These are phyloP conservation scores for Tachyglossus aculeatus DNA, from an alignment of 2,797 vertebrate species.

Conservation along the genomic window DNA sequence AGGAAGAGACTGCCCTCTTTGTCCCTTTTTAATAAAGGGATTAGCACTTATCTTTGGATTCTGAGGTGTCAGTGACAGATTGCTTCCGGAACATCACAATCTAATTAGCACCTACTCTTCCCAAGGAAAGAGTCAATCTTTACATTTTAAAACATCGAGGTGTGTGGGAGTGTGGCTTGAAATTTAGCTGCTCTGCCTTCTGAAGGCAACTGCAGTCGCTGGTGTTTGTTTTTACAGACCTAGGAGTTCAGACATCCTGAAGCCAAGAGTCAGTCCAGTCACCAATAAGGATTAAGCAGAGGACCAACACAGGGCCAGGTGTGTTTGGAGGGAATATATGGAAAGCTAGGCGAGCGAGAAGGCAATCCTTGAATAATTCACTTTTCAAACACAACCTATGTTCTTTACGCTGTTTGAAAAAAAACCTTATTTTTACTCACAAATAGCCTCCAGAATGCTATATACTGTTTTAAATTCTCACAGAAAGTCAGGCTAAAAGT, in stretches of 20 bases:
- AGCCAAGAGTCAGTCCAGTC: not conserved
- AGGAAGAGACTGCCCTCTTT: not conserved
- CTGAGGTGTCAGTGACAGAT: not conserved
- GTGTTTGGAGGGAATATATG: not conserved
- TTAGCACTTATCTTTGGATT: not conserved
- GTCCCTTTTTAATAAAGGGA: not conserved
- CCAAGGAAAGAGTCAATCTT: not conserved
- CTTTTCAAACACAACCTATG: constrained; percentile 8
- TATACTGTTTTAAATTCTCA: not conserved
- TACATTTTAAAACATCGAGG: not conserved
- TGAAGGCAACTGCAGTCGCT: not conserved
- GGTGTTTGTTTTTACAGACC: not conserved
- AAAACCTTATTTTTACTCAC: constrained; percentile 11
- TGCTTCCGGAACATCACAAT: not conserved
- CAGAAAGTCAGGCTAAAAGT: not conserved
- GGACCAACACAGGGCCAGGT: not conserved
- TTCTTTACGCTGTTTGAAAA: constrained; percentile 11
- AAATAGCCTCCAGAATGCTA: not conserved
- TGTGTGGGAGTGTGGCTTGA: not conserved
- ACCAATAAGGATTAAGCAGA: not conserved
- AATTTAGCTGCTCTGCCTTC: not conserved
- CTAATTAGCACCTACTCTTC: not conserved
- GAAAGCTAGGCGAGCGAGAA: not conserved
- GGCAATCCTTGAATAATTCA: constrained; percentile 9
- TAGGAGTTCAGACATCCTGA: not conserved